These are phyloP conservation scores for Acrobasis suavella DNA, from an alignment of 2,888 invertebrate genomes.

Conservation along the genomic window DNA sequence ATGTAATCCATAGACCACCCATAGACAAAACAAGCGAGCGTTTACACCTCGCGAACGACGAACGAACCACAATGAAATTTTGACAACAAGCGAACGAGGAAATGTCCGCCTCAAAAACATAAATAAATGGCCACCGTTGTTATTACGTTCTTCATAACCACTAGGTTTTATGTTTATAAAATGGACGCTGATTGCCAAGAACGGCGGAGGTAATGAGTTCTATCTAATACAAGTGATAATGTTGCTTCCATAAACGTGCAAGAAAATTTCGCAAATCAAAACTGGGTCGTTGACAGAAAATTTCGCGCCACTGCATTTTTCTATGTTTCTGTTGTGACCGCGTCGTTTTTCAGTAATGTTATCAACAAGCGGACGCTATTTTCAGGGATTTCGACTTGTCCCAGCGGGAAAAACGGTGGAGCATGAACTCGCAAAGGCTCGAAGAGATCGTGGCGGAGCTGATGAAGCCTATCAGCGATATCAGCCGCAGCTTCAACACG, in stretches of 20 bases:
- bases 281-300: conserved; percentile 60
- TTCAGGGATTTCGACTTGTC: conserved; percentile 62
- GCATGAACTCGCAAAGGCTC: conserved; percentile 71
- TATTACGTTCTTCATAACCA: conserved; percentile 74
- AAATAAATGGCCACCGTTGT: conserved; percentile 81
- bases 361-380: conserved; percentile 59
- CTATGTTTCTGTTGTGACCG: conserved; percentile 47
- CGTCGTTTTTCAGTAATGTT: conserved; percentile 64
- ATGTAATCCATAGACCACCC: no score
- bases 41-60: conserved; percentile 39
- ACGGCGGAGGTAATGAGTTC: conserved; percentile 55
- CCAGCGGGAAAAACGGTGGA: conserved; percentile 67
- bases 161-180: conserved; percentile 68
- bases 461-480: conserved; percentile 70
- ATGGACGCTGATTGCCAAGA: conserved; percentile 71
- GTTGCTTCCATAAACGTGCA: conserved; percentile 33
- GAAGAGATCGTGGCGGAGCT: conserved; percentile 74
- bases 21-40: conserved; percentile 23
- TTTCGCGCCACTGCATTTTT: conserved; percentile 71
- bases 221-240: conserved; percentile 18
- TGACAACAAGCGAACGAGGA: conserved; percentile 57
- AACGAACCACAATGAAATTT: conserved; percentile 38
- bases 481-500: conserved; percentile 69
- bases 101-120: conserved; percentile 72
- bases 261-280: conserved; percentile 50